Conservation (phyloP, 2,888 invertebrate species). For the Geotrupes spiniger region DNA sequence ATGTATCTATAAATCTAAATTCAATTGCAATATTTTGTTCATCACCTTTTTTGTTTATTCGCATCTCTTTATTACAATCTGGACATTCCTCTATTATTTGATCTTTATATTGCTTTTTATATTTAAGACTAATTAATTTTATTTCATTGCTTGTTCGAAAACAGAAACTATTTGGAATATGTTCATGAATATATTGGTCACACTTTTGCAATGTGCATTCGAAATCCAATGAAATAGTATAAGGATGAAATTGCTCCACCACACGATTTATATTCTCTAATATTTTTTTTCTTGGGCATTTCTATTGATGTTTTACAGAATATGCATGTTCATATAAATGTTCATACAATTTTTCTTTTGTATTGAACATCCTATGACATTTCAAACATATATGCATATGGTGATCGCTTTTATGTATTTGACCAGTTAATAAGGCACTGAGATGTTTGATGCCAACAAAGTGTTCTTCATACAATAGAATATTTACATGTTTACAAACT, state of each 20-base stretch:
- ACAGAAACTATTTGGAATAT: background rate
- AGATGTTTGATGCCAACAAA: conserved; percentile 8
- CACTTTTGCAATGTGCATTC: background rate
- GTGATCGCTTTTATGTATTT: conserved; percentile 12
- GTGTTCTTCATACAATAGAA: background rate
- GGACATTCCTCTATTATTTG: no score
- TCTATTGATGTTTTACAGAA: conserved; percentile 3
- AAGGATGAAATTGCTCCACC: no score
- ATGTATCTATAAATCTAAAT: conserved; percentile 28
- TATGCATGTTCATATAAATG: conserved; percentile 8
- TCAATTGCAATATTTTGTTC: conserved; percentile 14
- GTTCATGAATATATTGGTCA: background rate
- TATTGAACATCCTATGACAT: conserved; percentile 5
- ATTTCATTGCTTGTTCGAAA: background rate
- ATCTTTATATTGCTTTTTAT: no score
- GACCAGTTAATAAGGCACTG: conserved; percentile 9
- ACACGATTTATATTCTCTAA: conserved; percentile 3
- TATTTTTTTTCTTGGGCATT: conserved; percentile 2
- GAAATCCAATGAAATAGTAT: no score
- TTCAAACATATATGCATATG: conserved; percentile 11
- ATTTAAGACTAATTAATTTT: background rate
- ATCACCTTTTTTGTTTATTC: conserved; percentile 15
- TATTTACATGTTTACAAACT: conserved; percentile 2
- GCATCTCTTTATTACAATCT: no score
- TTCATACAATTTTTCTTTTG: conserved; percentile 3